Percentiles rank a stretch among this genome's conserved stretches.
Conservation (phyloP, 2,888 invertebrate species). For the Hypomecis punctinalis region DNA sequence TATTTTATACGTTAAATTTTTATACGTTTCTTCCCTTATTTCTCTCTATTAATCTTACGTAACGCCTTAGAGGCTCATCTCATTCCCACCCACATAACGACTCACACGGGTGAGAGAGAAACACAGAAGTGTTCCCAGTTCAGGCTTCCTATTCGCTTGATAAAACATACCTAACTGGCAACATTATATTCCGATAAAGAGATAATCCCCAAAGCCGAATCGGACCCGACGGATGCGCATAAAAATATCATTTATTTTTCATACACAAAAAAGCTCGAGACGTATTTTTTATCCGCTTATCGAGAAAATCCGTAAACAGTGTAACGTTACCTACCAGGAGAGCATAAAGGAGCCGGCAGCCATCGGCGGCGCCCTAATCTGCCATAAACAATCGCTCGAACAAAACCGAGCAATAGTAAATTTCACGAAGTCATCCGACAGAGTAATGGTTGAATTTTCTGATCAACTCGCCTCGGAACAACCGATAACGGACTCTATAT, state of each 20-base stretch:
- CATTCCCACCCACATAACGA: too few species aligned
- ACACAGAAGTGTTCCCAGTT: too few species aligned
- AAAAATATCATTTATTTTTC: slow-evolving; percentile 59
- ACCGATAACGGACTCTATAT: slow-evolving; percentile 30
- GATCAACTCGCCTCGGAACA: slow-evolving; percentile 45
- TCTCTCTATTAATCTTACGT: too few species aligned
- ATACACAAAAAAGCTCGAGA: slow-evolving; percentile 57
- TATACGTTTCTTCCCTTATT: too few species aligned
- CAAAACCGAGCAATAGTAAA: slow-evolving; percentile 70
- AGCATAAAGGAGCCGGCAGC: slow-evolving; percentile 59
- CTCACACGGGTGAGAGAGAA: too few species aligned
- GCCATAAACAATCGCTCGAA: slow-evolving; percentile 72
- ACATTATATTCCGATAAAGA: slow-evolving; percentile 55
- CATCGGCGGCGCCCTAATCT: slow-evolving; percentile 69
- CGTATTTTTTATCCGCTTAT: slow-evolving; percentile 68
- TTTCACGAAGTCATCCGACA: slow-evolving; percentile 69
- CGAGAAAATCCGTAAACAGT: slow-evolving; percentile 61
- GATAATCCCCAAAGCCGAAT: slow-evolving; percentile 49
- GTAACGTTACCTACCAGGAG: slow-evolving; percentile 55
- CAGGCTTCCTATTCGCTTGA: too few species aligned
- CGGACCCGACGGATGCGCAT: slow-evolving; percentile 43
- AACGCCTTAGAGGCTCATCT: too few species aligned
- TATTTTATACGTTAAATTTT: too few species aligned
- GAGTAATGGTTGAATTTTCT: slow-evolving; percentile 68
- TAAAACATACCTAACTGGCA: slow-evolving; percentile 6